Base-by-base conservation (phyloP, 2,888 invertebrate species). In the Alsophila aescularia region DNA sequence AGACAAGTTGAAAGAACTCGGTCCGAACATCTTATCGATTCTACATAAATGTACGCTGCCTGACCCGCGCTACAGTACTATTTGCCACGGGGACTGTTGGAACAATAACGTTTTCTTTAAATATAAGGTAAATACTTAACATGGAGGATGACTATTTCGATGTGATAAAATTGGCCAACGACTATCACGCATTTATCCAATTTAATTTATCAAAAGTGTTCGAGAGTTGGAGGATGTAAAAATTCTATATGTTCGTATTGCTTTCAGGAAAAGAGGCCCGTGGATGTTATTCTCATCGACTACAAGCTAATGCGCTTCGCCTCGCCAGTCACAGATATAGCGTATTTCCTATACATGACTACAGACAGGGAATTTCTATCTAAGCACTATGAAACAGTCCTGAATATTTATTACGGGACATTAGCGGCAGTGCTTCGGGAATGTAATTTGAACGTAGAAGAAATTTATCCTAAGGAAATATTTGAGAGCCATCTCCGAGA, bases 61-160 rank as follows among this genome's bases (percentile, higher is more conserved):
- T 18, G 66, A 69, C 37, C 51, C 62, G 52, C 50, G 65, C 13
- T 77, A 81, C 47, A 78, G 79, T 44, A 67, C 71, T 31, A 73
- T 88, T 65, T 86, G 87, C 65, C 88, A 88, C 47, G 83, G 78
- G n/a, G 85, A 88, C 60, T 82, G 81, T 66, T 88, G 87, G 88
- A 82, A 73, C 56, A 87, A 85, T 62, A 88, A 87, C 52, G 72
- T 81, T 36, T 12, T 81, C 2, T 85, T 74, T 52, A 82, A 81
- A 67, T 75, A 82, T 64, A 68, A 73, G 75, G 88, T 86, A 69
- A 73, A 60, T 14, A 34, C 2, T 39, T 0, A 37, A 3, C 13
- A 24, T 2, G 24, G 1, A 24, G 5, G 24, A 8, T 24, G 7
- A 24, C 1, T 6, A 7, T 24, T 5, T 5, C 7, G 24, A 6